Base-by-base conservation (phyloP, 2,797 vertebrate genomes). In the Microctenopoma steveboyesi region DNA sequence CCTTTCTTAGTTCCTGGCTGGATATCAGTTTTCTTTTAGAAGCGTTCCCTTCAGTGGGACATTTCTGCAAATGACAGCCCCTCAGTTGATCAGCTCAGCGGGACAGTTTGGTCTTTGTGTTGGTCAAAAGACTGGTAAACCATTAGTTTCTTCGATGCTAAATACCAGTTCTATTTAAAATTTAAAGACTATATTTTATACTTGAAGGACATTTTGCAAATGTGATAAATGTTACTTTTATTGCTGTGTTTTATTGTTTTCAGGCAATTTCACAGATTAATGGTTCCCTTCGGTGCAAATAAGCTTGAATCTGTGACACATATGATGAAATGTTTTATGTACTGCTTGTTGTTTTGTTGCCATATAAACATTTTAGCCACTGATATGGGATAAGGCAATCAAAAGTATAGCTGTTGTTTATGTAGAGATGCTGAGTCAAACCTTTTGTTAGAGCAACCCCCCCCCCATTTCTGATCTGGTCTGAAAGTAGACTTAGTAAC, bases 1-100 rank as follows among this genome's bases (percentile, higher is more conserved):
- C 92, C 85, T 88, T 95, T 93, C 93, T 94, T 91, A 90, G 87
- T 92, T 94, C 59, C 85, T 93, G 81, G 89, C 81, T 93, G 93
- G 83, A 88, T 82, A 91, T 92, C 86, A 76, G 72, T 72, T 69
- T 55, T 68, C 27, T 59, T 69, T 65, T 78, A 59, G 4, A 65
- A 81, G 30, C 69, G 18, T 73, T 72, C 40, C 70, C 58, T 73
- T 79, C 57, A 53, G 69, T 76, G 69, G 55, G 64, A 74, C 49
- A 74, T 40, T 81, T 87, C 75, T 78, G 18, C 39, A 82, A 82
- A 74, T 78, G 56, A 43, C 8, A 4, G 59, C 30, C 65, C 37
- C 63, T 58, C 39, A 39, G 35, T 64, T 39, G 45, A 72, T 64
- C 22, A 53, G n/a, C 51, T 8, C 72, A 73, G 75, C 51, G 0